These are phyloP conservation scores for Arion vulgaris DNA, from an alignment of 1,140 invertebrate genomes.

Conservation along the genomic window DNA sequence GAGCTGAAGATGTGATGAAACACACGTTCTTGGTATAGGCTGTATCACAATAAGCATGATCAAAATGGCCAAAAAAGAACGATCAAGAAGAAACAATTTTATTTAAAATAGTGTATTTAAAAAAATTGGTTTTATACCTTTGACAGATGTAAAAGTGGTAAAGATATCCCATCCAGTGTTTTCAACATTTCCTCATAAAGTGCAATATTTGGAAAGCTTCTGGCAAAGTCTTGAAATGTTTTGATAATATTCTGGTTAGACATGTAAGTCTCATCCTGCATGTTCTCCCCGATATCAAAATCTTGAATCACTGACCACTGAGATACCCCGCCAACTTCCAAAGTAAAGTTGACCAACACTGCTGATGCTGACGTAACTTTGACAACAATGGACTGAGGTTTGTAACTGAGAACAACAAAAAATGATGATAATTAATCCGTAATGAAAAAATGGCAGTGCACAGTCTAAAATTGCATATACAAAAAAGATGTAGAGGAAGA, in stretches of 20 bases:
- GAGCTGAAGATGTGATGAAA: too few relatives aligned
- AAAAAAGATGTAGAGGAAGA: too few relatives aligned
- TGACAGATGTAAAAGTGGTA: conserved; percentile 21
- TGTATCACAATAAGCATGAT: too few relatives aligned
- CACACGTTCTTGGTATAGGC: too few relatives aligned
- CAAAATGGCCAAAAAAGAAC: too few relatives aligned
- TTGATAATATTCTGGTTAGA: conserved; percentile 56
- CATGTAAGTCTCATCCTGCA: conserved; percentile 58
- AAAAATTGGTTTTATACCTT: conserved; percentile 20
- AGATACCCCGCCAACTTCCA: conserved; percentile 80
- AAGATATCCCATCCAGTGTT: conserved; percentile 57
- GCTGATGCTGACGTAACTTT: conserved; percentile 78
- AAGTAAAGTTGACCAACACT: conserved; percentile 83
- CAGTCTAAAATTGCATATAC: too few relatives aligned
- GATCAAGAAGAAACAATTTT: too few relatives aligned
- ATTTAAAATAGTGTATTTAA: too few relatives aligned
- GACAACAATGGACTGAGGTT: conserved; percentile 51
- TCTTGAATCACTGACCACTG: conserved; percentile 87
- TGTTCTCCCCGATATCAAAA: conserved; percentile 78
- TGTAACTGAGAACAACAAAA: conserved; percentile 77
- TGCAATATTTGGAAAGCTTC: conserved; percentile 75
- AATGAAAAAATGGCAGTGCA: too few relatives aligned
- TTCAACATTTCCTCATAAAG: conserved; percentile 79
- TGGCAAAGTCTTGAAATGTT: conserved; percentile 80
- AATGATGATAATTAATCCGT: too few relatives aligned